phyloP scores from a whole-genome alignment of 2,797 vertebrate species.

The Mastacembelus armatus region DNA sequence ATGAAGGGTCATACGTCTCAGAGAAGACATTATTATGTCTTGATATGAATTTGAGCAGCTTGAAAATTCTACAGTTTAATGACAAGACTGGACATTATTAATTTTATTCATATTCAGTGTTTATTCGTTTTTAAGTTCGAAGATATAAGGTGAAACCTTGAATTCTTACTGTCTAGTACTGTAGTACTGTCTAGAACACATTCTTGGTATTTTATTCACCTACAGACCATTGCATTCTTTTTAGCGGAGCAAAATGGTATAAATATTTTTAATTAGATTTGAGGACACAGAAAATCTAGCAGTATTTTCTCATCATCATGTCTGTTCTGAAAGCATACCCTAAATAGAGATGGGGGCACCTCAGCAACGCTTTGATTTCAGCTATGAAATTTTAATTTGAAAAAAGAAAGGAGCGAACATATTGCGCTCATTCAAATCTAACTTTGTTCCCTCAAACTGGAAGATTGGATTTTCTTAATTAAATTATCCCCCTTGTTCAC shows the following conservation, averaged over 20 bases:
- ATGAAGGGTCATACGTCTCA: constrained; percentile 65
- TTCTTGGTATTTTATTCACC: constrained; percentile 42
- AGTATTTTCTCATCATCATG: constrained; percentile 58
- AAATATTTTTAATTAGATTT: constrained; percentile 71
- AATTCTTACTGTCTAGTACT: constrained; percentile 5
- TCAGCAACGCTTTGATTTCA: constrained; percentile 81
- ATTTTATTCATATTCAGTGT: constrained; percentile 26
- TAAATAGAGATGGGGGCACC: constrained; percentile 73
- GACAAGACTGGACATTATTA: constrained; percentile 16
- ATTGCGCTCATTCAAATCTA: constrained; percentile 86
- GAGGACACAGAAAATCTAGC: constrained; percentile 55
- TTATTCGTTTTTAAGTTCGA: constrained; percentile 20
- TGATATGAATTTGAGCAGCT: constrained; percentile 52
- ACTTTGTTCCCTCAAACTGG: constrained; percentile 88
- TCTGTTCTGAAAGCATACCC: constrained; percentile 65
- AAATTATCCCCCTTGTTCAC: constrained; percentile 95
- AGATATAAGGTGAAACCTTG: constrained; percentile 30
- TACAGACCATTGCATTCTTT: constrained; percentile 42
- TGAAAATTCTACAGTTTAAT: constrained; percentile 42
- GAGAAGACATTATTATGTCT: constrained; percentile 51
- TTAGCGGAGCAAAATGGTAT: constrained; percentile 42
- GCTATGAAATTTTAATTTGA: constrained; percentile 85
- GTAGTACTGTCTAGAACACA: too few species aligned
- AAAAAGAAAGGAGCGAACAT: constrained; percentile 79
- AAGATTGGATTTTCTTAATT: constrained; percentile 92